Conservation (phyloP, 2,797 vertebrate genomes). For the Scolopax rusticola region DNA sequence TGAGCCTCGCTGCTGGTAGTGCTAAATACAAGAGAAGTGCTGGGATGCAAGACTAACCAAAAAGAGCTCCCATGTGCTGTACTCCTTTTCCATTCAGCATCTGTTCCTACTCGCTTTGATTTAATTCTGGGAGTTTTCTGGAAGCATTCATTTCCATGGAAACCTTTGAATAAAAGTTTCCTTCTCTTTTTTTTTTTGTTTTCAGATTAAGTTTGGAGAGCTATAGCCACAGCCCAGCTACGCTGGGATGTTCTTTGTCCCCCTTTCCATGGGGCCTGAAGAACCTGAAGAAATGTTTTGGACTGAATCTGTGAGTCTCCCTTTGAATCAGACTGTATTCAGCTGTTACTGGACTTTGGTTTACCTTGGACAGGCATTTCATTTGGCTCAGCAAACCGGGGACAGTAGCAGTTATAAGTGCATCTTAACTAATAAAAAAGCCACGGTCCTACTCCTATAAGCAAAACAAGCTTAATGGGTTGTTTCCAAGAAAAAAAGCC, state of each 20-base stretch:
- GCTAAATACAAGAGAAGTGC: slow-evolving; percentile 12
- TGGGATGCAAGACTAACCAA: slow-evolving; percentile 17
- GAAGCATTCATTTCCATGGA: slow-evolving; percentile 70
- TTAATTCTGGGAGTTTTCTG: slow-evolving; percentile 58
- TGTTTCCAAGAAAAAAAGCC: neutral
- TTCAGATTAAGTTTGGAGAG: slow-evolving; percentile 64
- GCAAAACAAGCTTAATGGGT: neutral
- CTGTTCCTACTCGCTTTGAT: slow-evolving; percentile 55
- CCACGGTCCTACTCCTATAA: neutral
- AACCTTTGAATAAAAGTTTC: slow-evolving; percentile 64
- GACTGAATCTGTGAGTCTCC: neutral
- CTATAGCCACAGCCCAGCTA: slow-evolving; percentile 11
- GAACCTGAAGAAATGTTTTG: slow-evolving; percentile 2
- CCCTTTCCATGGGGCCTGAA: neutral
- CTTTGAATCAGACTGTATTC: neutral
- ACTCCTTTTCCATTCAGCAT: slow-evolving; percentile 39
- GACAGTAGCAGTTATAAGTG: neutral
- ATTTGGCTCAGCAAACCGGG: neutral
- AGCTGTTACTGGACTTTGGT: neutral
- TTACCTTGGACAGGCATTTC: slow-evolving; percentile 1
- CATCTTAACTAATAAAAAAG: slow-evolving; percentile 7
- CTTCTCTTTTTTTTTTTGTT: slow-evolving; percentile 59
- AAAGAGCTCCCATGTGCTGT: slow-evolving; percentile 30
- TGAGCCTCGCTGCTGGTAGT: neutral
- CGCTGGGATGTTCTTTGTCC: slow-evolving; percentile 39